phyloP scores from a whole-genome alignment of 2,113 vertebrate species.

The Engystomops pustulosus region DNA sequence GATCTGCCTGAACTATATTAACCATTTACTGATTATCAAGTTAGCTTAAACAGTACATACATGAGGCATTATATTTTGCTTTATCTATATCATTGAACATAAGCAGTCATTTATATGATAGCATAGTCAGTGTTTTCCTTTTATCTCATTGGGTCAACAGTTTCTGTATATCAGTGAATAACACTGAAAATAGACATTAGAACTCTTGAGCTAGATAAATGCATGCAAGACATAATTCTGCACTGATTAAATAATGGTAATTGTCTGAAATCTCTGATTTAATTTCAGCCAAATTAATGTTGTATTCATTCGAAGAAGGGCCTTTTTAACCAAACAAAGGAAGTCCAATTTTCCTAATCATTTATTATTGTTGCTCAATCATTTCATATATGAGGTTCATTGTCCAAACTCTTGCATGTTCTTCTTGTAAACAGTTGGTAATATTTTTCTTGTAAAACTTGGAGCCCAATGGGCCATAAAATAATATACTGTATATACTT shows the following conservation, averaged over 20 bases:
- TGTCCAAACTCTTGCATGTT: background rate
- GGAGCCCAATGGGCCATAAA: too few relatives aligned
- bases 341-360: constrained; percentile 1
- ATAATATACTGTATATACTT: too few relatives aligned
- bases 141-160: background rate
- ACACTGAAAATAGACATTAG: background rate
- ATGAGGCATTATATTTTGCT: background rate
- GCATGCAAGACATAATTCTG: background rate
- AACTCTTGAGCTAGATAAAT: background rate
- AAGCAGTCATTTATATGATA: background rate
- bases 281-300: background rate
- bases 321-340: too few relatives aligned
- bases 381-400: background rate
- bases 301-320: background rate
- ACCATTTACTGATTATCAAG: background rate
- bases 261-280: background rate
- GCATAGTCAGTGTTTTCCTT: background rate
- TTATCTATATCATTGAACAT: background rate
- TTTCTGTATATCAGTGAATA: background rate
- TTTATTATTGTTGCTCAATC: background rate
- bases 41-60: background rate
- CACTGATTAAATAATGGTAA: background rate
- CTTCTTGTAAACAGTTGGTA: background rate
- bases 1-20: background rate
- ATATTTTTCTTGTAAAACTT: too few relatives aligned